Evolutionary conservation across 2,888 invertebrate species (phyloP).

Genomic region (Spisula solida): DNA sequence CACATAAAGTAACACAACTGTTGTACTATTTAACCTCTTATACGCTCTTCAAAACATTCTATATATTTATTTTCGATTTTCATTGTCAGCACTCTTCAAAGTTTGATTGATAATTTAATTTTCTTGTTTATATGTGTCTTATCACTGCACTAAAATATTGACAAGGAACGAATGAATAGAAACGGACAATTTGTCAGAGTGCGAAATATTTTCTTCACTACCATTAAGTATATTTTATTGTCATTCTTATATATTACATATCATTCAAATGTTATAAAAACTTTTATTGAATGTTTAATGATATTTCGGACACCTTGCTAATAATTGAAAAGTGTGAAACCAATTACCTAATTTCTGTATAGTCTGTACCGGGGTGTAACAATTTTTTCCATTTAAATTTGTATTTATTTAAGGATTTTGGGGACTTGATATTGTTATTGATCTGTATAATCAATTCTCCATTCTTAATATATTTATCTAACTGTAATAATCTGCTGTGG

Average conservation of each 20-base stretch:
- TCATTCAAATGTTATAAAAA: background rate
- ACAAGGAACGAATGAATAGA: background rate
- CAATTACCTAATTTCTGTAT: background rate
- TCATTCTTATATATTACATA: background rate
- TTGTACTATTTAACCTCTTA: too few relatives aligned
- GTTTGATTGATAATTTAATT: conserved; percentile 12
- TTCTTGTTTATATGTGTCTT: background rate
- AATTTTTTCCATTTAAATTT: background rate
- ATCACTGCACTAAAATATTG: background rate
- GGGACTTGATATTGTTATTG: background rate
- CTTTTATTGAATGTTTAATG: background rate
- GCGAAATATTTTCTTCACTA: background rate
- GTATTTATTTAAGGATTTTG: conserved; percentile 11
- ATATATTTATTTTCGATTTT: background rate
- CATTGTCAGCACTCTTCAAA: background rate
- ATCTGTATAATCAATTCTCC: conserved; percentile 4
- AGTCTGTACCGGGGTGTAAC: background rate
- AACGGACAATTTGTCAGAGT: background rate
- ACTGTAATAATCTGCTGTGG: background rate
- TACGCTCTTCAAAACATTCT: background rate
- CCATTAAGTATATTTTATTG: background rate
- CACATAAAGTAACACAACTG: too few relatives aligned
- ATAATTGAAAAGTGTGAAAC: background rate
- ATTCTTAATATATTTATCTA: background rate
- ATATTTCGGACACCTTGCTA: background rate